Conservation (phyloP, 2,797 vertebrate genomes). For the Lophius americanus region DNA sequence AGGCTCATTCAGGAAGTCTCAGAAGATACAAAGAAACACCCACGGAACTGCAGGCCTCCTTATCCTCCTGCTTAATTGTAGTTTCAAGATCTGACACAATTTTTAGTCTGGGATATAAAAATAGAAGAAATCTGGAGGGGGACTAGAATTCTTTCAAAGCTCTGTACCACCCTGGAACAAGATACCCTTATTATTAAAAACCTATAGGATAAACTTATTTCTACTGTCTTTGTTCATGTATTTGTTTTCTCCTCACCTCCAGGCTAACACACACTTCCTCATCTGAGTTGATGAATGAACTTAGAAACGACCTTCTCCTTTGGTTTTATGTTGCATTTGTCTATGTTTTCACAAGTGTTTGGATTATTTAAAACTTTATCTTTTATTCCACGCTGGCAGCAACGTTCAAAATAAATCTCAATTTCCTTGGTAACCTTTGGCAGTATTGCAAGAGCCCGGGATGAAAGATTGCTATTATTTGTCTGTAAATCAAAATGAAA, state of each 20-base stretch:
- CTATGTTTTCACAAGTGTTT: constrained; percentile 70
- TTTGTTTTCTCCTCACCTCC: background rate
- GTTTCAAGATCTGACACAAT: no score
- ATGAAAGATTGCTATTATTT: constrained; percentile 83
- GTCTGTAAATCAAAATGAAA: constrained; percentile 86
- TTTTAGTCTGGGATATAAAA: no score
- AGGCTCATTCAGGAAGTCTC: no score
- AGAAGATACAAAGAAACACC: no score
- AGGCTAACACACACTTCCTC: constrained; percentile 24
- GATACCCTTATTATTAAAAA: background rate
- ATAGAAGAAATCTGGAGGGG: no score
- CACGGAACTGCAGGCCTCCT: no score
- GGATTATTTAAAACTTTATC: constrained; percentile 73
- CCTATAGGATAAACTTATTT: background rate
- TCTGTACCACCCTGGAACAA: background rate
- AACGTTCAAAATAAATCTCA: constrained; percentile 75
- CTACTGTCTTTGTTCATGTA: background rate
- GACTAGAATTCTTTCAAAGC: no score
- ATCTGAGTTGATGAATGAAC: constrained; percentile 49
- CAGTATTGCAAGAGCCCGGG: constrained; percentile 76
- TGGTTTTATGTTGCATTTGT: constrained; percentile 66
- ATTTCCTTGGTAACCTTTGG: constrained; percentile 85
- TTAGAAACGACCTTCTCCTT: constrained; percentile 61
- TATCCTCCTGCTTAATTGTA: no score
- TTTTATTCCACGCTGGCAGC: constrained; percentile 74